Evolutionary conservation across 2,797 vertebrate genomes (phyloP).

Genomic region (Cossypha dichroa): DNA sequence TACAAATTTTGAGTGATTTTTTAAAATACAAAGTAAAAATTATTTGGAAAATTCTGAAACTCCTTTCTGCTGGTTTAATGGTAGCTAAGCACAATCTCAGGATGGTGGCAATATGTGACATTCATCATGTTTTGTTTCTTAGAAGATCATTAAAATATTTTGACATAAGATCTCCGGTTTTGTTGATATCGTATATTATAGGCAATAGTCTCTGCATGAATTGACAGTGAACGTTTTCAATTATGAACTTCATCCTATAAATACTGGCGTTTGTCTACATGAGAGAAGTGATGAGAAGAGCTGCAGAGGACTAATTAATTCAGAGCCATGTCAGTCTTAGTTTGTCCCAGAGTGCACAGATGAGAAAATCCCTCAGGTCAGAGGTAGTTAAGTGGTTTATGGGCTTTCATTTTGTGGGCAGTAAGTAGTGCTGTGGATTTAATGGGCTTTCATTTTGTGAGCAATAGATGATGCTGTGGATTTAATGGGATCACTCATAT

Average conservation of each 20-base stretch:
- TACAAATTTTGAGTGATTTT: not conserved
- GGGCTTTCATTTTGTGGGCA: not conserved
- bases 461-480: not conserved
- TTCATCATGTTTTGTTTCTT: constrained; percentile 14
- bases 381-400: not conserved
- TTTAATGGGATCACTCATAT: not conserved
- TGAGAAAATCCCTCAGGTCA: not conserved
- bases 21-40: not conserved
- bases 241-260: not conserved
- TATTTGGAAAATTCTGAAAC: not conserved
- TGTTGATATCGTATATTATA: not conserved
- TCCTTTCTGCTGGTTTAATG: not conserved
- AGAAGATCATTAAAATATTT: constrained; percentile 13
- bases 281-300: not conserved
- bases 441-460: not conserved
- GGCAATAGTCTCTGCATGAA: not conserved
- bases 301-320: not conserved
- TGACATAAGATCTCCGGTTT: constrained; percentile 2
- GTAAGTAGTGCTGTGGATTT: not conserved
- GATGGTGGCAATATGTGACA: constrained; percentile 28
- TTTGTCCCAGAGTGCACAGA: not conserved
- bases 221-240: not conserved
- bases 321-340: not conserved
- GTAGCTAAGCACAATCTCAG: constrained; percentile 59
- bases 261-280: not conserved